These are phyloP conservation scores for Pituophis catenifer DNA, from an alignment of 2,113 vertebrate genomes.

Conservation along the genomic window DNA sequence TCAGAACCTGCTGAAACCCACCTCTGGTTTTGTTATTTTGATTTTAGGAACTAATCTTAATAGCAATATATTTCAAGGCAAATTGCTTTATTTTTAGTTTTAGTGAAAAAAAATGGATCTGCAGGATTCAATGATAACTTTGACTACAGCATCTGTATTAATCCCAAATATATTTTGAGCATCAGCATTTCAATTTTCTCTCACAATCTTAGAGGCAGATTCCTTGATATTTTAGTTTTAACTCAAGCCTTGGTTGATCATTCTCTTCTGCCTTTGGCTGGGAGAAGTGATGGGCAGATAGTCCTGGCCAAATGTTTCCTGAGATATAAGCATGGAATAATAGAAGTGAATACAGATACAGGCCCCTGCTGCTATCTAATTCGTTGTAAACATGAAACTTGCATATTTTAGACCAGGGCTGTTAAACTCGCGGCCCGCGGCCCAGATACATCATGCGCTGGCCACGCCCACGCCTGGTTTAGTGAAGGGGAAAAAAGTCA, in stretches of 20 bases:
- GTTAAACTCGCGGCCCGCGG: too few species aligned
- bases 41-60: slow-evolving; percentile 3
- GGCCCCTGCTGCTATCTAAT: background rate
- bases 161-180: background rate
- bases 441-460: too few species aligned
- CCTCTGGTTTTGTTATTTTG: background rate
- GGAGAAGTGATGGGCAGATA: background rate
- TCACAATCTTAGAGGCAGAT: background rate
- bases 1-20: too few species aligned
- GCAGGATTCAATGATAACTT: background rate
- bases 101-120: background rate
- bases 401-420: background rate
- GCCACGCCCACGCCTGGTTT: too few species aligned
- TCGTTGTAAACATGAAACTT: background rate
- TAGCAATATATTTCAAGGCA: background rate
- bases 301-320: background rate
- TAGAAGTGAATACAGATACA: background rate
- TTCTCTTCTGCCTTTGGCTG: background rate
- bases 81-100: background rate
- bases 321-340: background rate
- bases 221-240: background rate
- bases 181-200: background rate
- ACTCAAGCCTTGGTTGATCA: too few species aligned
- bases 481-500: too few species aligned
- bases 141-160: background rate